Evolutionary conservation across 1,140 invertebrate genomes (phyloP).

Genomic region (Spodoptera litura): DNA sequence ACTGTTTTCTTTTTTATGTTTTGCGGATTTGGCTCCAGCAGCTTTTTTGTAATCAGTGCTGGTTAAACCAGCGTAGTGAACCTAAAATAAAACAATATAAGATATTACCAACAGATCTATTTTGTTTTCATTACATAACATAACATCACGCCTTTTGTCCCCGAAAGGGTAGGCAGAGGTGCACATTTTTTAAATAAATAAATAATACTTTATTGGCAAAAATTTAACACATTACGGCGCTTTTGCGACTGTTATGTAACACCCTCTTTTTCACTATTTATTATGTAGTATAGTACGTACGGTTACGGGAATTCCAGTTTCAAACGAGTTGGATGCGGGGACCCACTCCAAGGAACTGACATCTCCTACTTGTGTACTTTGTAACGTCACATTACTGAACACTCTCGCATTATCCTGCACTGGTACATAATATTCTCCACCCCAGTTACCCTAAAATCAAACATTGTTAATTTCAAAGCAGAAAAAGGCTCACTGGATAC

Average conservation of each 20-base stretch:
- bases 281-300: slow-evolving; percentile 32
- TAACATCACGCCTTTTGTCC: too few species aligned
- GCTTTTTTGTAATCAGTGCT: slow-evolving; percentile 54
- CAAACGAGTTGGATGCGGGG: slow-evolving; percentile 19
- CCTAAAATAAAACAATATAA: slow-evolving; percentile 48
- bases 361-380: slow-evolving; percentile 49
- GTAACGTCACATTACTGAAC: slow-evolving; percentile 34
- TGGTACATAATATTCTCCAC: slow-evolving; percentile 52
- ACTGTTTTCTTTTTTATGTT: slow-evolving; percentile 19
- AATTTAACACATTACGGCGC: too few species aligned
- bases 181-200: too few species aligned
- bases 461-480: not conserved
- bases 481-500: not conserved
- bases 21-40: slow-evolving; percentile 44
- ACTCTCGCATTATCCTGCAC: not conserved
- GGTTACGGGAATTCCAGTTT: slow-evolving; percentile 50
- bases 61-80: slow-evolving; percentile 60
- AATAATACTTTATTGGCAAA: too few species aligned
- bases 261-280: too few species aligned
- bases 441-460: slow-evolving; percentile 49
- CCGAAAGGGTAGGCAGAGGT: too few species aligned
- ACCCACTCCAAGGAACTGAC: slow-evolving; percentile 55
- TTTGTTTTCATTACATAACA: too few species aligned
- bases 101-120: not conserved
- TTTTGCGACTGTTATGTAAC: too few species aligned